These are phyloP conservation scores for Pomacea canaliculata DNA, from an alignment of 2,888 invertebrate species.

Conservation along the genomic window DNA sequence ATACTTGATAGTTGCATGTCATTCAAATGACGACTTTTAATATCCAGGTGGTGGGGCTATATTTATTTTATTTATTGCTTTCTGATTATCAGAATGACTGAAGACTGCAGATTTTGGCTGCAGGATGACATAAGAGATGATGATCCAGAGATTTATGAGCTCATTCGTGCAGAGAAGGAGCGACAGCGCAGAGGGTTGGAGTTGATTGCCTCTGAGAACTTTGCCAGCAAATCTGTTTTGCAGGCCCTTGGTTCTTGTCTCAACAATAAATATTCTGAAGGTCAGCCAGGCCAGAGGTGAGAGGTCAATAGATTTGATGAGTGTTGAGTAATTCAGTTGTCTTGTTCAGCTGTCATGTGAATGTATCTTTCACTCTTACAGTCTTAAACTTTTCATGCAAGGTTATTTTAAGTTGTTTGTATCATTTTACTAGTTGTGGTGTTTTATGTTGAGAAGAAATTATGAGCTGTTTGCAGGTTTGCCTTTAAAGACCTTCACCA, in stretches of 20 bases:
- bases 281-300: conserved; percentile 73
- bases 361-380: no score
- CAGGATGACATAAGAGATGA: conserved; percentile 69
- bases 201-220: conserved; percentile 91
- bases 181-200: conserved; percentile 89
- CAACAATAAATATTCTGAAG: conserved; percentile 76
- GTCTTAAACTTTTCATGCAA: no score
- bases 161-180: conserved; percentile 86
- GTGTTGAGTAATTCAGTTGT: not conserved
- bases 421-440: no score
- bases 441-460: no score
- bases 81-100: conserved; percentile 2
- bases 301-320: not conserved
- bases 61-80: no score
- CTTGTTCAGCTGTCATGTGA: no score
- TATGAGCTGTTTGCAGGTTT: no score
- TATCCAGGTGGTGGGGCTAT: no score
- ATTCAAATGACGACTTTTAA: no score
- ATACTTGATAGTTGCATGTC: no score
- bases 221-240: conserved; percentile 71
- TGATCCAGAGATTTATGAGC: conserved; percentile 87
- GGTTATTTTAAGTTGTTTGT: no score
- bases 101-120: conserved; percentile 43
- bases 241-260: conserved; percentile 73
- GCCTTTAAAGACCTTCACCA: no score